Percentiles rank a stretch among this genome's conserved stretches.
phyloP scores from a whole-genome alignment of 1,140 invertebrate genomes.

The Lerema accius region DNA sequence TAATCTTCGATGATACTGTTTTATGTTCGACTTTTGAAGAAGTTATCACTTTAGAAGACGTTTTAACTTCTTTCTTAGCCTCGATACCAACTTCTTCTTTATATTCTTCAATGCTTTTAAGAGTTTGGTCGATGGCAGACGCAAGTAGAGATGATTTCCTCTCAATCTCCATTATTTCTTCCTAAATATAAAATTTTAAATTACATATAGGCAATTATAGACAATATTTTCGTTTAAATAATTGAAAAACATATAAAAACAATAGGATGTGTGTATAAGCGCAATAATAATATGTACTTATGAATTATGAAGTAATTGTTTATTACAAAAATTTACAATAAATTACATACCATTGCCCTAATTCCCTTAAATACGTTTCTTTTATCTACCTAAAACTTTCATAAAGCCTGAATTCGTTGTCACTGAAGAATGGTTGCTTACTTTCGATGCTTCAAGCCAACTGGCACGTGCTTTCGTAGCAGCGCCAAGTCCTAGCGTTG shows the following conservation, averaged over 20 bases:
- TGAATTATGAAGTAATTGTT: no score
- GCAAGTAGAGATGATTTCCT: slow-evolving; percentile 65
- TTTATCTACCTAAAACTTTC: no score
- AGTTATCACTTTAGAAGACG: slow-evolving; percentile 29
- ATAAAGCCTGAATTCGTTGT: no score
- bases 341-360: no score
- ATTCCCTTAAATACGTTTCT: no score
- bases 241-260: neutral
- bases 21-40: slow-evolving; percentile 20
- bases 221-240: no score
- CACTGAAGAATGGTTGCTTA: neutral
- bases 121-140: slow-evolving; percentile 67
- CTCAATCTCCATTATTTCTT: slow-evolving; percentile 67
- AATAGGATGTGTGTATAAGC: neutral
- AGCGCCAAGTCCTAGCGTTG: neutral
- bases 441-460: neutral
- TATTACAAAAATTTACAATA: no score
- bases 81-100: slow-evolving; percentile 51
- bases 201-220: no score
- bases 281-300: no score
- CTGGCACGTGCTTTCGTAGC: neutral
- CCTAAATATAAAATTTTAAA: slow-evolving; percentile 41
- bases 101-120: slow-evolving; percentile 70
- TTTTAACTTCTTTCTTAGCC: slow-evolving; percentile 31
- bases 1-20: slow-evolving; percentile 9